These are phyloP conservation scores for Petrocephalus microphthalmus DNA, from an alignment of 2,113 vertebrate genomes.

Conservation along the genomic window DNA sequence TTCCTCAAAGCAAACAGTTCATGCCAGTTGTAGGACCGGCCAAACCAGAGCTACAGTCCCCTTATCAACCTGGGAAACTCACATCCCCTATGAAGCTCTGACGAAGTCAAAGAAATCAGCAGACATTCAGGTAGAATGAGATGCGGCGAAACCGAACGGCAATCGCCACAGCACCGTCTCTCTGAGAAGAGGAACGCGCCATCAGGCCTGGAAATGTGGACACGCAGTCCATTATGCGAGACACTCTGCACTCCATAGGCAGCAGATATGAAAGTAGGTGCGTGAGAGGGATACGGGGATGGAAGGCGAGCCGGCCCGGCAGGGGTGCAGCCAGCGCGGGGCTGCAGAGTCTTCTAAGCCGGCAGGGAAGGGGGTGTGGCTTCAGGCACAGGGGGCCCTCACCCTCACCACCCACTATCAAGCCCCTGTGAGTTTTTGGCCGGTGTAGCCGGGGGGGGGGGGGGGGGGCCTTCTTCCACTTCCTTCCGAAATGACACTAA, in stretches of 20 bases:
- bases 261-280: not conserved
- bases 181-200: not conserved
- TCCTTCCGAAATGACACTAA: slow-evolving; percentile 19
- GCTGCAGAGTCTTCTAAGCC: not conserved
- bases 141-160: not conserved
- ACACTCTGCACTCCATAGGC: not conserved
- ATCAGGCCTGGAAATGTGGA: not conserved
- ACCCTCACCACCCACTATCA: not conserved
- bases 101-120: not conserved
- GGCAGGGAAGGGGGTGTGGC: not conserved
- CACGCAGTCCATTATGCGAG: not conserved
- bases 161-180: not conserved
- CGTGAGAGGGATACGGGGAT: not conserved
- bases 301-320: not conserved
- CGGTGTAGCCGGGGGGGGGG: not conserved
- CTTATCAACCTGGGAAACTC: not conserved
- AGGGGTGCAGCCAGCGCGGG: not conserved
- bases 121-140: not conserved
- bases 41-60: not conserved
- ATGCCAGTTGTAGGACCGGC: not conserved
- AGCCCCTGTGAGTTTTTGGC: not conserved
- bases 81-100: not conserved
- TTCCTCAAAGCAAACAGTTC: not conserved
- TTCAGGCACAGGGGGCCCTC: no score
- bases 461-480: not conserved